phyloP scores from a whole-genome alignment of 1,140 invertebrate genomes.

The Heliconius eleuchia region DNA sequence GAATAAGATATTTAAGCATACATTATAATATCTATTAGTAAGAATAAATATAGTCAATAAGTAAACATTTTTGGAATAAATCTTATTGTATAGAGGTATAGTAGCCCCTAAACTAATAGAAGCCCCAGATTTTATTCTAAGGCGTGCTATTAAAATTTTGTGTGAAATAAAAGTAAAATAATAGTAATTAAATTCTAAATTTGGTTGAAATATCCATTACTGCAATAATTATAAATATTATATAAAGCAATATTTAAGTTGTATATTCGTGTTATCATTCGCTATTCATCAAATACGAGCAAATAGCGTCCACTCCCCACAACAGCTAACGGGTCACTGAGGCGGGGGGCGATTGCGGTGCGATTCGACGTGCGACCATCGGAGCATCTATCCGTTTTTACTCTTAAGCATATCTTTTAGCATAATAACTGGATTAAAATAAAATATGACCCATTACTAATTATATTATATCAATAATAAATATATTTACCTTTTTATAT shows the following conservation, averaged over 20 bases:
- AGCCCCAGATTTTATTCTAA: no score
- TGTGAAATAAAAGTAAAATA: not conserved
- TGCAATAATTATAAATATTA: not conserved
- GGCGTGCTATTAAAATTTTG: not conserved
- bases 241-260: not conserved
- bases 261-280: not conserved
- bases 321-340: not conserved
- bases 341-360: not conserved
- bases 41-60: not conserved
- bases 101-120: not conserved
- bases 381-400: not conserved
- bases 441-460: no score
- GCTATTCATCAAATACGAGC: not conserved
- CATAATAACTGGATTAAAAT: no score
- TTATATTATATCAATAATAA: no score
- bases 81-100: not conserved
- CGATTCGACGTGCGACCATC: not conserved
- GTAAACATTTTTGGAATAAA: not conserved
- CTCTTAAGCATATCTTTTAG: no score
- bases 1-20: not conserved
- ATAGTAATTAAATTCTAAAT: not conserved
- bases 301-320: not conserved
- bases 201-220: not conserved
- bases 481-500: no score
- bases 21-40: no score